Base-by-base conservation (phyloP, 2,888 invertebrate genomes). In the Melanotus villosus region DNA sequence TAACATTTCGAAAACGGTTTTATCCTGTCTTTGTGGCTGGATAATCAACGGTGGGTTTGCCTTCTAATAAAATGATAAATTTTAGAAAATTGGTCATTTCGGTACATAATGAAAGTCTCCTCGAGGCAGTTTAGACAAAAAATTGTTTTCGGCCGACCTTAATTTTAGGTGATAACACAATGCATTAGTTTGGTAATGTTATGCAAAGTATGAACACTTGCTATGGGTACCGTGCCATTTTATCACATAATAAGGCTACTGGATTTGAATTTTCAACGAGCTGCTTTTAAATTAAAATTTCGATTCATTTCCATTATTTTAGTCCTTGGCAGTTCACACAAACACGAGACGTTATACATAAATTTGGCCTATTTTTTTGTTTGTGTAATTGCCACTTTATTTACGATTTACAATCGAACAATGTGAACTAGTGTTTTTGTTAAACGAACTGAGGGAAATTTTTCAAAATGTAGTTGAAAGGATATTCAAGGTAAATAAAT, bases 231-330 rank as follows among this genome's bases (percentile, higher is more conserved):
- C 50, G 52, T 21, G 36, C 52, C 12, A 26, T 32, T 32, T 63
- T 63, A 63, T 19, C 62, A 63, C 52, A 63, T 63, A 63, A 63
- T 52, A 54, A 60, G 21, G 47, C 47, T 47, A 54, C 62, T 41
- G 26, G 50, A 52, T 63, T 63, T 63, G 62, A 63, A 63, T 63
- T 34, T 50, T 63, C 52, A 63, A 63, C 34, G 45, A 34, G 45
- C 47, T 34, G 30, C 12, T 62, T 62, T 34, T 32, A 62, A 62
- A 45, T 47, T 62, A 36, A 62, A 62, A 62, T 52, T 32, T 45
- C 45, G 19, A 45, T 45, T 21, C 45, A 45, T 45, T 45, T 26
- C 50, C 50, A 32, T 50, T 50, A 50, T 30, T 52, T 52, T 6
- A 32, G 52, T 1, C 52, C 47, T 47, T 47, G 47, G 12, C 47